A percentile compares a stretch with the other conserved stretches of the same genome.
These are phyloP conservation scores for Mesorhabditis spiculigera DNA, from an alignment of 2,888 invertebrate species.

Conservation along the genomic window DNA sequence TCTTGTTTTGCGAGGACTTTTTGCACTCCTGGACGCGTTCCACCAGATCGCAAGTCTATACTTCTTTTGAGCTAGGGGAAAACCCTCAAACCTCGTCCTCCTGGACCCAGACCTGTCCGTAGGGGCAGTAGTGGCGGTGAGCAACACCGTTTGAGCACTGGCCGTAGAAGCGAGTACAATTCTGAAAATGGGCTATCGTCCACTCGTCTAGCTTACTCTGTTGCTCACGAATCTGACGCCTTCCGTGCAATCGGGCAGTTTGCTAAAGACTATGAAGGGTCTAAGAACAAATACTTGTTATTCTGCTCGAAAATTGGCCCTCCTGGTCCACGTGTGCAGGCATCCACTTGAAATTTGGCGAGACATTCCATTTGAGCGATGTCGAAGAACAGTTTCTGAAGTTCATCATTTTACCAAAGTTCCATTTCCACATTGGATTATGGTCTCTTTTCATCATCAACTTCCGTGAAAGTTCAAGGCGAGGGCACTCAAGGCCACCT, in stretches of 20 bases:
- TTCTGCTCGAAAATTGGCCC: background rate
- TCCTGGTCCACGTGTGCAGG: background rate
- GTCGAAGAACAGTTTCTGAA: slow-evolving; percentile 2
- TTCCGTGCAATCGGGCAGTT: background rate
- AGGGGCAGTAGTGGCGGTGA: background rate
- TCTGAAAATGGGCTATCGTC: background rate
- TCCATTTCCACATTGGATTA: no score
- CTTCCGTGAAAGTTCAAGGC: no score
- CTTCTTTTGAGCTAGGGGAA: background rate
- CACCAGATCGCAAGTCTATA: background rate
- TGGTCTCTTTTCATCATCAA: no score
- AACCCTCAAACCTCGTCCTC: background rate
- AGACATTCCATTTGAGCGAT: background rate
- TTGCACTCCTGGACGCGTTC: background rate
- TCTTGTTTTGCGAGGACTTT: background rate
- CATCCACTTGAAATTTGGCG: background rate
- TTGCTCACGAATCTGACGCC: background rate
- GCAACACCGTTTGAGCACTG: background rate
- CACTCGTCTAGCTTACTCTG: background rate
- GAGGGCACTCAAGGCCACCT: no score
- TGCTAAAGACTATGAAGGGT: slow-evolving; percentile 3
- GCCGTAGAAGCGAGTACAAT: background rate
- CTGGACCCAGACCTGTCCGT: slow-evolving; percentile 2
- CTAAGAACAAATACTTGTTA: slow-evolving; percentile 1
- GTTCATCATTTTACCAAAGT: background rate